Evolutionary conservation across 2,797 vertebrate species (phyloP).

Genomic region (Anas acuta): DNA sequence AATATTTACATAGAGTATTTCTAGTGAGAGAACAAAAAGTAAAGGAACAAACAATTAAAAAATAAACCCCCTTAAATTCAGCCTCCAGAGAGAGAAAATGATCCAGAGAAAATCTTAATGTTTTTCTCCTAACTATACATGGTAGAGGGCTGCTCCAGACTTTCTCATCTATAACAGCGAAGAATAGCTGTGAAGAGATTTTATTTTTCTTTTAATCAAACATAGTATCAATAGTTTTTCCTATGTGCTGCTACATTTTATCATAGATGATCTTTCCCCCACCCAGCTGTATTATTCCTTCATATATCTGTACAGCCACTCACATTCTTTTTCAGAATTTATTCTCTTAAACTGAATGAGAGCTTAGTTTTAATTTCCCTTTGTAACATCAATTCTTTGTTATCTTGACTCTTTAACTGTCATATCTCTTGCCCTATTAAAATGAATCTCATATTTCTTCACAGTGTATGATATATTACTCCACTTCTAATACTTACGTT

Average conservation of each 20-base stretch:
- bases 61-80: not conserved
- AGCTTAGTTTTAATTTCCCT: not conserved
- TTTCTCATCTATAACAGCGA: not conserved
- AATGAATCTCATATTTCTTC: not conserved
- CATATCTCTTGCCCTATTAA: not conserved
- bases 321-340: not conserved
- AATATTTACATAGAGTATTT: fast-evolving
- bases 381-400: not conserved
- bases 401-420: not conserved
- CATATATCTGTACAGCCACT: not conserved
- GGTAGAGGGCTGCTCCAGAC: not conserved
- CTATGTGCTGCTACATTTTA: not conserved
- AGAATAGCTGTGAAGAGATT: not conserved
- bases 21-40: not conserved
- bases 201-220: not conserved
- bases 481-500: not conserved
- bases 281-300: not conserved
- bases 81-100: not conserved
- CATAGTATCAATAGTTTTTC: not conserved
- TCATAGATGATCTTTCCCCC: not conserved
- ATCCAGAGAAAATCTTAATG: not conserved
- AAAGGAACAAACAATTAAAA: not conserved
- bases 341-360: not conserved
- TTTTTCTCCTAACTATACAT: not conserved
- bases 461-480: not conserved